These are phyloP conservation scores for Octodonta nipae DNA, from an alignment of 2,888 invertebrate genomes.

Conservation along the genomic window DNA sequence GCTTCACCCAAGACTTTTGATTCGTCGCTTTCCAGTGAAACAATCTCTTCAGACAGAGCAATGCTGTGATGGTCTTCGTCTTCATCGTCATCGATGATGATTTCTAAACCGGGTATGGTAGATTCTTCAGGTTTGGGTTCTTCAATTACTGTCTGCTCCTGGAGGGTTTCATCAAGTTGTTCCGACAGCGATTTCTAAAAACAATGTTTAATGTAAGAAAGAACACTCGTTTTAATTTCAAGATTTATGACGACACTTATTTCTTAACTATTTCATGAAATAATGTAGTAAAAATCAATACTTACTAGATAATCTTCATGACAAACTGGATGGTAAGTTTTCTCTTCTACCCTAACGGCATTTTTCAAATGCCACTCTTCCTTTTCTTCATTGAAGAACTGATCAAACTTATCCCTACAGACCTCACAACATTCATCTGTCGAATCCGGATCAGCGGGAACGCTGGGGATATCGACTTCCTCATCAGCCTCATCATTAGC, in stretches of 20 bases:
- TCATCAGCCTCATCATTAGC: constrained; percentile 45
- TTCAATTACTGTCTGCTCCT: constrained; percentile 21
- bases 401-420: constrained; percentile 85
- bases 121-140: constrained; percentile 31
- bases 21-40: constrained; percentile 22
- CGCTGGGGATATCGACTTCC: constrained; percentile 52
- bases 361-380: constrained; percentile 94
- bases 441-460: constrained; percentile 53
- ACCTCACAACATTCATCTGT: constrained; percentile 64
- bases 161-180: constrained; percentile 19
- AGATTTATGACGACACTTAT: too few species aligned
- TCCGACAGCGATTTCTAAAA: constrained; percentile 23
- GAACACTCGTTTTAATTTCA: too few species aligned
- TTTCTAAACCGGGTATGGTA: constrained; percentile 40
- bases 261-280: too few species aligned
- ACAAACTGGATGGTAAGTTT: constrained; percentile 80
- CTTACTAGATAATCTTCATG: constrained; percentile 71
- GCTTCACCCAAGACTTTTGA: constrained; percentile 15
- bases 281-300: too few species aligned
- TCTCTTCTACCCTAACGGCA: constrained; percentile 61
- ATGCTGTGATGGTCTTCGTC: constrained; percentile 31
- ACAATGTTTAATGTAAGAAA: constrained; percentile 8
- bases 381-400: constrained; percentile 90
- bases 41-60: too few species aligned
- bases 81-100: constrained; percentile 29